Percentiles rank a stretch among this genome's conserved stretches.
Evolutionary conservation across 2,888 invertebrate species (phyloP).

Genomic region (Cantharis lateralis): DNA sequence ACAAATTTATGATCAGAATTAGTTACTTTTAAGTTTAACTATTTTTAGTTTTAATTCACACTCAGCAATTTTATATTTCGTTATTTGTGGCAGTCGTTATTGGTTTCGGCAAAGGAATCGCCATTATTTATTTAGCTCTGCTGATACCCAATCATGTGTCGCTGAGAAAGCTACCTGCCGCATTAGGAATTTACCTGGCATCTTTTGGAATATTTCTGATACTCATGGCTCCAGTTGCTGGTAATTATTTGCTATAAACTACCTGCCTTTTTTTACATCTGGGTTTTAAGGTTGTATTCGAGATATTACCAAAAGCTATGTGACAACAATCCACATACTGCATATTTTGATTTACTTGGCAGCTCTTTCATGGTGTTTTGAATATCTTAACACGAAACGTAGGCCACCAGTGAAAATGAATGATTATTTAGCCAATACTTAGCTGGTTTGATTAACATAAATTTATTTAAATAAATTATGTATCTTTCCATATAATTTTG

Average conservation of each 20-base stretch:
- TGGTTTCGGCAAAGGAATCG: slow-evolving; percentile 72
- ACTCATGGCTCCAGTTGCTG: slow-evolving; percentile 67
- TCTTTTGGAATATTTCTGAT: slow-evolving; percentile 69
- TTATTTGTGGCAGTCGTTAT: slow-evolving; percentile 67
- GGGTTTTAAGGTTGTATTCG: slow-evolving; percentile 64
- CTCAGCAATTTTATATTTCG: slow-evolving; percentile 61
- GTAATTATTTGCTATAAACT: slow-evolving; percentile 53
- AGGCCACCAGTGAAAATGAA: slow-evolving; percentile 48
- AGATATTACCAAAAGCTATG: slow-evolving; percentile 63
- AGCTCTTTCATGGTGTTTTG: slow-evolving; percentile 66
- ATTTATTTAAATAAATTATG: too few species aligned
- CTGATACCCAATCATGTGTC: slow-evolving; percentile 75
- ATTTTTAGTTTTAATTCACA: slow-evolving; percentile 64
- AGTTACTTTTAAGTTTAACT: too few species aligned
- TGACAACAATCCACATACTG: slow-evolving; percentile 66
- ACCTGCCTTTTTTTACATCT: slow-evolving; percentile 55
- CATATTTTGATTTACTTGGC: slow-evolving; percentile 69
- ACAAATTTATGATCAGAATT: too few species aligned
- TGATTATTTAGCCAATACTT: too few species aligned
- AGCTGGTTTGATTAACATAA: too few species aligned
- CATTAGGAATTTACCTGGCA: slow-evolving; percentile 70
- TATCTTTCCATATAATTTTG: too few species aligned
- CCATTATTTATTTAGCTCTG: slow-evolving; percentile 75
- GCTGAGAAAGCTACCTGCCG: slow-evolving; percentile 70
- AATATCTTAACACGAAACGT: slow-evolving; percentile 68